Percentiles rank a stretch among this genome's conserved stretches.
Conservation (phyloP, 2,888 invertebrate genomes). For the Drosophila atroscutellata region DNA sequence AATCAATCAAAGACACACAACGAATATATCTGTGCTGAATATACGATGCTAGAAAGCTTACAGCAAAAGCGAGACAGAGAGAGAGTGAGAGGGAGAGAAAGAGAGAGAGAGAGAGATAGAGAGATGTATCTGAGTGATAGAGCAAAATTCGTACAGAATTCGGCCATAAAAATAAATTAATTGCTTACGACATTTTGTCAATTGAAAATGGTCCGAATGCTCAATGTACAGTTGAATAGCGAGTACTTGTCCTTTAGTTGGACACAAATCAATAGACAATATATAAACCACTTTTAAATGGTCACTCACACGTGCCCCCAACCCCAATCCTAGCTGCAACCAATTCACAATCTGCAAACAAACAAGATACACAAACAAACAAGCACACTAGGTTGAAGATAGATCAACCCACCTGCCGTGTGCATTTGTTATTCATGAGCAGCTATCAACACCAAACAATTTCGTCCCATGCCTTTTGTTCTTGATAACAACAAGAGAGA, state of each 20-base stretch:
- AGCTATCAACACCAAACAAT: constrained; percentile 79
- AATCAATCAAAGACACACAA: constrained; percentile 54
- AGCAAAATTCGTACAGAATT: constrained; percentile 56
- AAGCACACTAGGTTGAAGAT: constrained; percentile 1
- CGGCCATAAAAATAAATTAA: constrained; percentile 77
- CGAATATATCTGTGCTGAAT: background rate
- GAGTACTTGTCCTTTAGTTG: constrained; percentile 8
- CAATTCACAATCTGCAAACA: constrained; percentile 21
- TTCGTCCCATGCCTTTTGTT: constrained; percentile 59
- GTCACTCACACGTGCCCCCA: constrained; percentile 21
- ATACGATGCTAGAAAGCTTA: background rate
- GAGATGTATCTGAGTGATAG: background rate
- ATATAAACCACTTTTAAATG: constrained; percentile 58
- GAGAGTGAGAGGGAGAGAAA: too few species aligned
- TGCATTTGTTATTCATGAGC: constrained; percentile 78
- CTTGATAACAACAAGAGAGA: constrained; percentile 53
- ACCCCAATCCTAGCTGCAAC: background rate
- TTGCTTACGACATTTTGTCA: constrained; percentile 58
- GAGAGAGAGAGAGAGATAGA: background rate
- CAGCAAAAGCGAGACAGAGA: background rate
- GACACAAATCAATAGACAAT: constrained; percentile 73
- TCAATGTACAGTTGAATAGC: background rate
- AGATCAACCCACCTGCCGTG: constrained; percentile 61
- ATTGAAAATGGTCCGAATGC: constrained; percentile 41
- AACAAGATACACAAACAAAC: constrained; percentile 11